Conservation (phyloP, 2,797 vertebrate species). For the Girardinus metallicus region DNA sequence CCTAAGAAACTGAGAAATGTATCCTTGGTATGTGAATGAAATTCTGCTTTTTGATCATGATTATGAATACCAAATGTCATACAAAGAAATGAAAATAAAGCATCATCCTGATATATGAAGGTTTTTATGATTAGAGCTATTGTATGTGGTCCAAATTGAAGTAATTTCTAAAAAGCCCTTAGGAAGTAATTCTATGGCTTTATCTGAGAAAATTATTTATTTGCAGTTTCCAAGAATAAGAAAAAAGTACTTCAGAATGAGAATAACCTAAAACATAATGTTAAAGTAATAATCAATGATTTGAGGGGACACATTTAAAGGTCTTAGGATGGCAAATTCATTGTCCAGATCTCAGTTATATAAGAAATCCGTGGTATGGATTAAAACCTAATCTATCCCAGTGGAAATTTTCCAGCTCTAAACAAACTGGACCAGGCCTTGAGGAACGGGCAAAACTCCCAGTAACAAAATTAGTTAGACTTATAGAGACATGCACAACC, state of each 20-base stretch:
- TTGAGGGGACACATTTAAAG: not conserved
- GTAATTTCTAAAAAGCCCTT: not conserved
- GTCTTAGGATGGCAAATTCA: not conserved
- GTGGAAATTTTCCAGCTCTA: not conserved
- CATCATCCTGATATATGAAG: not conserved
- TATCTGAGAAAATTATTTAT: not conserved
- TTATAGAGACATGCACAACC: not conserved
- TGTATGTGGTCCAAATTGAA: not conserved
- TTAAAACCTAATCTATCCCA: not conserved
- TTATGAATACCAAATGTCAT: not conserved
- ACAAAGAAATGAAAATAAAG: not conserved
- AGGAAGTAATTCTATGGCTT: not conserved
- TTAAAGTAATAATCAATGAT: not conserved
- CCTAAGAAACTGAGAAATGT: not conserved
- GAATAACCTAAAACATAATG: not conserved
- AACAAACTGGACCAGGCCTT: not conserved
- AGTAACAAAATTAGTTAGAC: not conserved
- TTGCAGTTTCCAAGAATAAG: not conserved
- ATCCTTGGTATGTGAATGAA: not conserved
- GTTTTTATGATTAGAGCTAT: not conserved
- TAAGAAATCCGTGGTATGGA: not conserved
- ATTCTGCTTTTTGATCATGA: not conserved
- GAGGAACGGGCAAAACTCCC: not conserved
- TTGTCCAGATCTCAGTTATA: not conserved
- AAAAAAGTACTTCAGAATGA: not conserved